phyloP scores from a whole-genome alignment of 2,113 vertebrate genomes.

The Stercorarius parasiticus region DNA sequence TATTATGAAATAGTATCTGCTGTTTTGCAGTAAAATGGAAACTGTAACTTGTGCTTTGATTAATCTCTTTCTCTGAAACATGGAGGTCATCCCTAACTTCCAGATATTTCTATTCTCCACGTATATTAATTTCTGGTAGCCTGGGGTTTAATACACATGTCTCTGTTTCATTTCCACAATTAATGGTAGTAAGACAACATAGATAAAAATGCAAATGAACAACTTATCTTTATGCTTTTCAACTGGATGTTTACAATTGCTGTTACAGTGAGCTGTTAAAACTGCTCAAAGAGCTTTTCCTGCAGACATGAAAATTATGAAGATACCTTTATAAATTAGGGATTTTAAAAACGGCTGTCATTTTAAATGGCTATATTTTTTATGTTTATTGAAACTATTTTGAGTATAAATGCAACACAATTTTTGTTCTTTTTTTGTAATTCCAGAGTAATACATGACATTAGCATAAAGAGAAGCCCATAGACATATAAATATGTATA shows the following conservation, averaged over 20 bases:
- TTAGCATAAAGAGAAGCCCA: not conserved
- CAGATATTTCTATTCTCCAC: conserved; percentile 9
- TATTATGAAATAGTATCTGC: conserved; percentile 14
- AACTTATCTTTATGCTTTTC: conserved; percentile 56
- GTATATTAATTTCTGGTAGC: conserved; percentile 42
- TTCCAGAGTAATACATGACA: not conserved
- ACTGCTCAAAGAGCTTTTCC: conserved; percentile 28
- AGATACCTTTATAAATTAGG: conserved; percentile 28
- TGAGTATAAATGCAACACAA: not conserved
- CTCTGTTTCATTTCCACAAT: conserved; percentile 58
- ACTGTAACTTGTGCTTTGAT: not conserved
- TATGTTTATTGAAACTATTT: conserved; percentile 2
- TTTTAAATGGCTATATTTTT: conserved; percentile 8
- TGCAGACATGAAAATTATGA: conserved; percentile 25
- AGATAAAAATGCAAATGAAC: conserved; percentile 67
- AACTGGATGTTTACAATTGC: conserved; percentile 36
- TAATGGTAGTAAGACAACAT: conserved; percentile 60
- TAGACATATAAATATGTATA: not conserved
- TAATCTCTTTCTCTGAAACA: not conserved
- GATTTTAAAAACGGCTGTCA: conserved; percentile 16
- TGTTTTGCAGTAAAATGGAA: conserved; percentile 35
- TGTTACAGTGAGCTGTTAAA: conserved; percentile 32
- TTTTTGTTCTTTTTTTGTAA: not conserved
- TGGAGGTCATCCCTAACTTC: conserved; percentile 28
- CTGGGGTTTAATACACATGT: conserved; percentile 11